Evolutionary conservation across 2,888 invertebrate species (phyloP).

Genomic region (Hydropsyche betteni): DNA sequence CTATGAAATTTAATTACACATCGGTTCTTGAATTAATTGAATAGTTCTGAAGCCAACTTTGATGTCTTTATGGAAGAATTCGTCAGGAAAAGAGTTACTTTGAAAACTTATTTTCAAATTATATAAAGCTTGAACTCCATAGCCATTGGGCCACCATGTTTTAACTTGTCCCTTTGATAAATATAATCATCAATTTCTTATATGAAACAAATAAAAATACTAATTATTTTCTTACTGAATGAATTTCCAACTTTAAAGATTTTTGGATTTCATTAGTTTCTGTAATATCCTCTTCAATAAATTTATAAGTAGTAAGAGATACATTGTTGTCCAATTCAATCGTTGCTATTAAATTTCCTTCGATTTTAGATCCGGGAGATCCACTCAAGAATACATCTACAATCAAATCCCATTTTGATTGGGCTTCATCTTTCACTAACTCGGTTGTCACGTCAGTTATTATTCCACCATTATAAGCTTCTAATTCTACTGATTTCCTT

Average conservation of each 20-base stretch:
- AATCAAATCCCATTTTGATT: constrained; percentile 57
- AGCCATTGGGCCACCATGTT: constrained; percentile 97
- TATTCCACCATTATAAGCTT: constrained; percentile 71
- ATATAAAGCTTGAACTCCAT: constrained; percentile 83
- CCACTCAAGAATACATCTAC: constrained; percentile 56
- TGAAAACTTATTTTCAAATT: constrained; percentile 66
- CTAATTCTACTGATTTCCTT: constrained; percentile 75
- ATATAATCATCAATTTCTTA: not conserved
- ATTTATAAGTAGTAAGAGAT: constrained; percentile 55
- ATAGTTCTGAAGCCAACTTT: constrained; percentile 87
- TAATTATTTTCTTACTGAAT: constrained; percentile 55
- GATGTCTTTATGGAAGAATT: constrained; percentile 64
- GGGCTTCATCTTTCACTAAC: constrained; percentile 50
- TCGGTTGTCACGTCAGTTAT: constrained; percentile 69
- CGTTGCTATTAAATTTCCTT: constrained; percentile 57
- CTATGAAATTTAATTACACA: constrained; percentile 57
- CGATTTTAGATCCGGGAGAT: constrained; percentile 52
- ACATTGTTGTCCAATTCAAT: constrained; percentile 58
- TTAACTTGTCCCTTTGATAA: constrained; percentile 62
- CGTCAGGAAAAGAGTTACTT: constrained; percentile 55
- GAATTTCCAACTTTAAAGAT: constrained; percentile 57
- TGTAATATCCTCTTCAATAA: constrained; percentile 8
- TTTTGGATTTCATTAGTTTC: constrained; percentile 46
- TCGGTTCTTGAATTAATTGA: constrained; percentile 79
- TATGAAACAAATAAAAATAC: not conserved